These are phyloP conservation scores for Mastacembelus armatus DNA, from an alignment of 2,797 vertebrate species.

Conservation along the genomic window DNA sequence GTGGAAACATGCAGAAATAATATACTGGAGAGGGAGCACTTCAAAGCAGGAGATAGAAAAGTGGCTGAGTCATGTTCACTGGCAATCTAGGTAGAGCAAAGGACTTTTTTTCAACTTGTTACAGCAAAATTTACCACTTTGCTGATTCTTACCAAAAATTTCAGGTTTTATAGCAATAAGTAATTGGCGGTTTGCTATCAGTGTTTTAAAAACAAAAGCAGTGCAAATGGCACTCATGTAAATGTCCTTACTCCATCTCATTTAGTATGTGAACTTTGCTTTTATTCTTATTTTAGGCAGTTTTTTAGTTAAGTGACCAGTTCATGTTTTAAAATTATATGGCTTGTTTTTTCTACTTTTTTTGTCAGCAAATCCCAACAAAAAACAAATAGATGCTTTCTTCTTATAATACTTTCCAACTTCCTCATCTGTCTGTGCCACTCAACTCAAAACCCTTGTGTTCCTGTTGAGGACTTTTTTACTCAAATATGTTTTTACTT, in stretches of 20 bases:
- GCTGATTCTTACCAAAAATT: conserved; percentile 8
- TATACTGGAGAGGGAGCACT: conserved; percentile 34
- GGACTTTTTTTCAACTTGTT: neutral
- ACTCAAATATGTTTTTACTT: no score
- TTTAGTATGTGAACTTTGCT: neutral
- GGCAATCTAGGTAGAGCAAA: conserved; percentile 18
- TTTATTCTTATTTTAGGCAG: no score
- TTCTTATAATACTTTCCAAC: no score
- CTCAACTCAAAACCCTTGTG: no score
- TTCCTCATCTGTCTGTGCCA: no score
- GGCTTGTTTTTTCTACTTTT: no score
- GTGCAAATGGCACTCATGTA: neutral
- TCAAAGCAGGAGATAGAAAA: conserved; percentile 26
- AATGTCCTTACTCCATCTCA: neutral
- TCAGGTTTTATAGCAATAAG: conserved; percentile 11
- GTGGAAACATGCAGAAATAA: conserved; percentile 42
- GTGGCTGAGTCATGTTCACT: conserved; percentile 23
- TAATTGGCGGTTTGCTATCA: conserved; percentile 2
- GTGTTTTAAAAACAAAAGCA: conserved; percentile 5
- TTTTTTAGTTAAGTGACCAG: no score
- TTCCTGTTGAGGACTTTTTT: no score
- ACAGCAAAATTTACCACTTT: conserved; percentile 10
- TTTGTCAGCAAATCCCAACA: no score
- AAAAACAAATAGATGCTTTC: no score
- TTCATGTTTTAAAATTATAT: no score